A percentile compares a stretch with the other conserved stretches of the same genome.
These are phyloP conservation scores for Dolichoris vasculosae DNA, from an alignment of 1,140 invertebrate genomes.

Conservation along the genomic window DNA sequence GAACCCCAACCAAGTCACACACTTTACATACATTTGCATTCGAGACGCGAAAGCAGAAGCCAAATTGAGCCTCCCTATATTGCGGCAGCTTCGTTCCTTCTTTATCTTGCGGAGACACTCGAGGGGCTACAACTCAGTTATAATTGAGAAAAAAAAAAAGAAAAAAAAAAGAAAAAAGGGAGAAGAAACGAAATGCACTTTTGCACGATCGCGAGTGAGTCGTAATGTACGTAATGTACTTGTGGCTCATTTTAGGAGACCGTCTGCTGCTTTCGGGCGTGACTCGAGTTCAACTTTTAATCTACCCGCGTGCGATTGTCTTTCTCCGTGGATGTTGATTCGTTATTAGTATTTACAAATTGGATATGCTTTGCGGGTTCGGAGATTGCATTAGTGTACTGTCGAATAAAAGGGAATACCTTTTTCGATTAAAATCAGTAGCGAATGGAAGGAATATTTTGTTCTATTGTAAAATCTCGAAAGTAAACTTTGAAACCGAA, in stretches of 20 bases:
- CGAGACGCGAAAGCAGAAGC: not conserved
- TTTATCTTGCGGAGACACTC: slow-evolving; percentile 63
- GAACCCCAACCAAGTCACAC: not conserved
- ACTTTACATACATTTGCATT: slow-evolving; percentile 70
- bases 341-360: not conserved
- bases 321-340: not conserved
- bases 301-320: not conserved
- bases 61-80: not conserved
- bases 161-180: too few species aligned
- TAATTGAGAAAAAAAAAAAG: not conserved
- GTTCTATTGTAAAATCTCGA: too few species aligned
- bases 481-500: too few species aligned
- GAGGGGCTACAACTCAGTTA: not conserved
- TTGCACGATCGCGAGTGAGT: not conserved
- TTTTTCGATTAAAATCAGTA: too few species aligned
- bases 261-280: not conserved
- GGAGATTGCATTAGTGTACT: too few species aligned
- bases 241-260: not conserved
- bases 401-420: too few species aligned
- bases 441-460: too few species aligned
- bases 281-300: not conserved
- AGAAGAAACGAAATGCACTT: not conserved
- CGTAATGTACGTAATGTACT: not conserved
- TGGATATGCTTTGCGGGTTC: too few species aligned
- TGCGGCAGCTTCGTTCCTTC: slow-evolving; percentile 50